Base-by-base conservation (phyloP, 2,113 vertebrate species). In the Poeciliopsis retropinna region DNA sequence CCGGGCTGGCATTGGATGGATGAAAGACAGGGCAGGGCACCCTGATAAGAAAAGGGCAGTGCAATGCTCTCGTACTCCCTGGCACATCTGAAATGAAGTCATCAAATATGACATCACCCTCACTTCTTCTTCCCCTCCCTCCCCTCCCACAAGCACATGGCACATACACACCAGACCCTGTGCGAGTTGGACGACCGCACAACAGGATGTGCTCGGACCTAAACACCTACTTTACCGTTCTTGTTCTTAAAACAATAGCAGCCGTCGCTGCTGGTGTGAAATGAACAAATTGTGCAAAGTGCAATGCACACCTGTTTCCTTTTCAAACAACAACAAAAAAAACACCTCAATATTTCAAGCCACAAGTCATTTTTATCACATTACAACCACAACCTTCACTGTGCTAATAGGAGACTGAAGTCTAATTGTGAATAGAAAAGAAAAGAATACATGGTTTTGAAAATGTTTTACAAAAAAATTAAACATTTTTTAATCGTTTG, bases 31-130 rank as follows among this genome's bases (percentile, higher is more conserved):
- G 65, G 72, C 13, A 31, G 85, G 69, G 67, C 60, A 66, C 72
- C 61, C 30, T 15, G 81, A 83, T 87, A 84, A 89, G 81, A 67
- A 70, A 32, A 3, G 81, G 80, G 70, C 74, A 84, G 83, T 75
- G 63, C 85, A 88, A 76, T 75, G 85, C 73, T 84, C 86, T 27
- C 37, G 2, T n/a, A 57, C 22, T 57, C 51, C 54, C 81, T 22
- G 82, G 82, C 90, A 89, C 83, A 85, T 89, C 81, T 82, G 75
- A 72, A 73, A 28, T 90, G 90, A 92, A 89, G 88, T 92, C 88
- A 91, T 82, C 78, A 67, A 75, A 88, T 60, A 91, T 92, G 92
- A 93, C 90, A 88, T 93, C 89, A 91, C 78, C 80, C 67, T 28
- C 14, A 76, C 30, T 77, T 78, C 63, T 72, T 72, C 28, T n/a